Evolutionary conservation across 2,113 vertebrate genomes (phyloP), one percentile per base, ranked within the genome.

Genomic region (Rhabdornis inornatus): DNA sequence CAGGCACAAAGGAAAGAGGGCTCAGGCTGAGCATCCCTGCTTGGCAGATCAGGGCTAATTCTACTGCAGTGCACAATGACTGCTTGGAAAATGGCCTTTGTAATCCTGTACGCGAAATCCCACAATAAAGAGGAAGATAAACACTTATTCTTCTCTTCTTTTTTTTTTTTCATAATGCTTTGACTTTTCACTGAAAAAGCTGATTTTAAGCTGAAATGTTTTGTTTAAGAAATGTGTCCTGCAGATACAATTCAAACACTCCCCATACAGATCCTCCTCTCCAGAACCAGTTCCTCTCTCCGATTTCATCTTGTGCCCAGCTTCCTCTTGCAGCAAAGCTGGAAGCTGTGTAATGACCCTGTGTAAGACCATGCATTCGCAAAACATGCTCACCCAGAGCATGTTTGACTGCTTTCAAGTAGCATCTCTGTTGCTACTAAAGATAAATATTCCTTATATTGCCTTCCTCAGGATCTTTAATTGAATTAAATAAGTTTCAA

Each of bases 41-140:
- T 82, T n/a, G 40, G 68, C 52, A 83, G 15, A 22, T 80, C 66
- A 72, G 30, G 49, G 5, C 44, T 52, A 76, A 33, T 63, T 59
- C 74, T 76, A 42, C 12, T 0, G 1, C 53, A 56, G 21, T 12
- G 53, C 0, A 0, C 0, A 0, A 47, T 4, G 30, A 35, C 27
- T 47, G 49, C n/a, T 88, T 87, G 64, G 64, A 75, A 78, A 92
- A 92, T 4, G 35, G 17, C 18, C 60, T 84, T 69, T 74, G 25
- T n/a, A 89, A 87, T 52, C 33, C 31, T 63, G 7, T 16, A 30
- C 2, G 3, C 13, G 77, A 78, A 93, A 86, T 64, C 31, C 6
- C 68, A 66, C 0, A 18, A 81, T 59, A 91, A 63, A 27, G 11
- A 59, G 30, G 24, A 47, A 55, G 28, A 64, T 22, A 77, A 89